phyloP scores from a whole-genome alignment of 30 jellyfish, hydroid and myxozoan species.

The Turritopsis dohrnii region DNA sequence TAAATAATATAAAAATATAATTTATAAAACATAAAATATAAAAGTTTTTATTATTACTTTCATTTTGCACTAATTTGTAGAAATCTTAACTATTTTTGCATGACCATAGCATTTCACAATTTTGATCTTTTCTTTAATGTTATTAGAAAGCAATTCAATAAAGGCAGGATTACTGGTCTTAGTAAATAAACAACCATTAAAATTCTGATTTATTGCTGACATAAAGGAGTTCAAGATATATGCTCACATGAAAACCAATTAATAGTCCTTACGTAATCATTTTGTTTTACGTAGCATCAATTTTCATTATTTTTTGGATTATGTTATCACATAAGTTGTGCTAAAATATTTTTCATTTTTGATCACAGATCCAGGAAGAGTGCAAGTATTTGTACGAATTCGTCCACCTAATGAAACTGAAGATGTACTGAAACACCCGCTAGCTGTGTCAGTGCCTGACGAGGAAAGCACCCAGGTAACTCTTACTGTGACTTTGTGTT shows the following conservation, averaged over 20 bases:
- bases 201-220: too few species aligned
- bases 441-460: conserved; percentile 73
- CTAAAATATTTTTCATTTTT: neutral
- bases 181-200: neutral
- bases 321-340: neutral
- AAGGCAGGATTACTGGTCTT: neutral
- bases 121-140: neutral
- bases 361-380: conserved; percentile 88
- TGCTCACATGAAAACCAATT: neutral
- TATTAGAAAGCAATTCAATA: neutral
- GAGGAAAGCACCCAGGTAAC: conserved; percentile 81
- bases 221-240: neutral
- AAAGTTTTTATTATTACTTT: too few species aligned
- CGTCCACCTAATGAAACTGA: conserved; percentile 90
- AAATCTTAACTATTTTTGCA: too few species aligned
- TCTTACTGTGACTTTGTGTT: neutral
- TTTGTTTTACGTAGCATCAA: neutral
- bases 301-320: neutral
- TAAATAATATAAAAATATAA: too few species aligned
- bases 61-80: too few species aligned
- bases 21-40: too few species aligned
- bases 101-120: neutral
- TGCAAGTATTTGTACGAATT: conserved; percentile 81
- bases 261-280: neutral
- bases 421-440: conserved; percentile 65